Base-by-base conservation (phyloP, 2,888 invertebrate species). In the Aleiodes leptofemur region DNA sequence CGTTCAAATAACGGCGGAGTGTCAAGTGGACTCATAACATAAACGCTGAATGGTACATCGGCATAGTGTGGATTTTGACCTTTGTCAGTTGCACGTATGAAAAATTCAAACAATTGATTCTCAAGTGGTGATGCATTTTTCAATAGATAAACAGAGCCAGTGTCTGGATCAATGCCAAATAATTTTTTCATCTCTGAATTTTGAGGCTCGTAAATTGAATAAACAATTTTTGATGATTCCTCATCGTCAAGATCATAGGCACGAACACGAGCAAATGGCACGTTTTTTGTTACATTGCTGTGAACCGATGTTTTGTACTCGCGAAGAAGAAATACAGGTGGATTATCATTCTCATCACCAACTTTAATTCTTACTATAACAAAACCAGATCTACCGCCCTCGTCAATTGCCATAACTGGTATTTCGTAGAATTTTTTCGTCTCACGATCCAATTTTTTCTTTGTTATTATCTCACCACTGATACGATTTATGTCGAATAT, bases 21-120 rank as follows among this genome's bases (percentile, higher is more conserved):
- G 84, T 94, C 94, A 76, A 92, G 92, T 1, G 93, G 90, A 68
- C 93, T 93, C 91, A 95, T 94, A 81, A 98, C 93, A 86, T 93
- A 92, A 82, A 98, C 93, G 76, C 93, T 93, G 38, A 98, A 93
- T 6, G 97, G 95, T 72, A 96, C 95, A 87, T 96, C 96, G 53
- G 93, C 93, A 88, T 96, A 94, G 80, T 95, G 94, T 57, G 95
- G 93, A 74, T 92, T 93, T 13, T 91, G 91, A 0, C 97, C 97
- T 84, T 92, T 92, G 91, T 98, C 98, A 70, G 93, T 93, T 14
- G 97, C 98, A 77, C 96, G 93, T 70, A 98, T 94, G 90, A 97
- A 97, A 88, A 98, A 95, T 90, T 96, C 96, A 88, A 96, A 94
- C 72, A 94, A 91, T 89, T 95, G 93, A 76, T 94, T 94, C 87